A percentile compares a stretch with the other conserved stretches of the same genome.
Conservation (phyloP, 2,888 invertebrate species). For the Dexiosoma caninum region DNA sequence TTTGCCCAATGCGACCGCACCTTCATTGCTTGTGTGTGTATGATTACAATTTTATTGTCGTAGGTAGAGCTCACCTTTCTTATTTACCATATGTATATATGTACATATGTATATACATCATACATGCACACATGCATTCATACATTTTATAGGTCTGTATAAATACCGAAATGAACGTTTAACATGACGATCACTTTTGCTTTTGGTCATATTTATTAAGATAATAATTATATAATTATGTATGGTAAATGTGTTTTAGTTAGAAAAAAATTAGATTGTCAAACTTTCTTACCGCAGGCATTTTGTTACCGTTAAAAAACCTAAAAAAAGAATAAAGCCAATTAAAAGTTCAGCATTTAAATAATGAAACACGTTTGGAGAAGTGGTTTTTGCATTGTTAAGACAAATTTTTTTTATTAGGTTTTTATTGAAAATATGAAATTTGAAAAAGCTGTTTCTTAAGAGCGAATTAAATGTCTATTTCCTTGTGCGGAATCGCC, state of each 20-base stretch:
- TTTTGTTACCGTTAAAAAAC: not conserved
- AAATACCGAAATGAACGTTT: not conserved
- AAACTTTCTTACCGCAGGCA: not conserved
- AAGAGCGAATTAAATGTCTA: no score
- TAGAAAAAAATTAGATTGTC: slow-evolving; percentile 4
- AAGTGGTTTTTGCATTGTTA: no score
- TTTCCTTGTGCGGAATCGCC: no score
- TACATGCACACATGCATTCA: not conserved
- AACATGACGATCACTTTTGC: not conserved
- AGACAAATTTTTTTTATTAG: no score
- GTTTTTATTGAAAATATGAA: no score
- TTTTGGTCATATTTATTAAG: slow-evolving; percentile 10
- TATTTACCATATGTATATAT: not conserved
- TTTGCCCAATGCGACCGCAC: no score
- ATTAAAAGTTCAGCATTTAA: not conserved
- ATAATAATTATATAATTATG: not conserved
- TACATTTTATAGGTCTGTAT: not conserved
- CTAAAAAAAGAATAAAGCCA: not conserved
- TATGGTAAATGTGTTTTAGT: not conserved
- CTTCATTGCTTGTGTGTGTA: not conserved
- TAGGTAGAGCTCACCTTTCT: slow-evolving; percentile 3
- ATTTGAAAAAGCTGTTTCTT: no score
- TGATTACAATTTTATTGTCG: not conserved
- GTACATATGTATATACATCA: not conserved
- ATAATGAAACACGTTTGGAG: not conserved